Conservation (phyloP, 2,797 vertebrate species). For the Acanthis flammea region DNA sequence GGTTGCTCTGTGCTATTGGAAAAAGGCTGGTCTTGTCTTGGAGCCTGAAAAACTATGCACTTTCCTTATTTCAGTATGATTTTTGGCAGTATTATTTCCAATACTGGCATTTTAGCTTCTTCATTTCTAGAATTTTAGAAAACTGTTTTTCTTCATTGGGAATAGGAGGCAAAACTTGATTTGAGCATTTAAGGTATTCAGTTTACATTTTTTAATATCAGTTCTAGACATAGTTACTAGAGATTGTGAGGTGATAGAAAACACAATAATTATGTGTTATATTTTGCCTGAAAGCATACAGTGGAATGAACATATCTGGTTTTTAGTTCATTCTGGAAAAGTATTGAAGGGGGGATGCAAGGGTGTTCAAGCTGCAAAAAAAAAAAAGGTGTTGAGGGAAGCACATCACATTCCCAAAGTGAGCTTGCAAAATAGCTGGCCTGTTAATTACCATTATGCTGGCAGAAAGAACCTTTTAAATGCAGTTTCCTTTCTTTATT, state of each 20-base stretch:
- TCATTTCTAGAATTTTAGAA: not conserved
- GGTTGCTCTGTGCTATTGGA: not conserved
- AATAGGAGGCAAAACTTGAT: not conserved
- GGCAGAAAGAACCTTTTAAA: not conserved
- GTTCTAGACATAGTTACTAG: not conserved
- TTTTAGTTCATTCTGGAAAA: not conserved
- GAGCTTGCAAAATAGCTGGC: not conserved
- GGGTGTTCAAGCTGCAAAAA: not conserved
- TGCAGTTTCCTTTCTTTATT: not conserved
- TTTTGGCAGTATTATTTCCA: not conserved
- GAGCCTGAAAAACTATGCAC: not conserved
- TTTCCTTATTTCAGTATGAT: not conserved
- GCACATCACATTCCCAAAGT: not conserved
- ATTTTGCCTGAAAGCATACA: not conserved
- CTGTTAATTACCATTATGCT: not conserved
- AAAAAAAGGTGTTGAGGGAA: rapidly evolving
- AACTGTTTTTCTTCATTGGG: not conserved
- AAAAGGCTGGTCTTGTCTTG: not conserved
- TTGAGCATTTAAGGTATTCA: not conserved
- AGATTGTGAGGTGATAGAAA: not conserved
- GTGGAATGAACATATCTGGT: not conserved
- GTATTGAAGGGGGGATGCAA: not conserved
- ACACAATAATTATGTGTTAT: not conserved
- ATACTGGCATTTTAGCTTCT: not conserved
- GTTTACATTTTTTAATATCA: not conserved